phyloP scores from a whole-genome alignment of 2,113 vertebrate species.

The Ceuthmochares aereus region DNA sequence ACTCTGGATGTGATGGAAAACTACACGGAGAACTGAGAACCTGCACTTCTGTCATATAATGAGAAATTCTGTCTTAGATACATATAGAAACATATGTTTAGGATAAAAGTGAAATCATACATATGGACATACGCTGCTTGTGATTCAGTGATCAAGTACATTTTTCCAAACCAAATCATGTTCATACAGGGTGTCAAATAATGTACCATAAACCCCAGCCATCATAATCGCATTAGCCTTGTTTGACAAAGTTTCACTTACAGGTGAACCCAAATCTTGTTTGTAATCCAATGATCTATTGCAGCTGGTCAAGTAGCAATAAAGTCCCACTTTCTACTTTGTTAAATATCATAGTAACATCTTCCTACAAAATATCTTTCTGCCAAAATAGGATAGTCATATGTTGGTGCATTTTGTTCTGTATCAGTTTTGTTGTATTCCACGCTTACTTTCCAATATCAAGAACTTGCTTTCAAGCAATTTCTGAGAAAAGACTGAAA shows the following conservation, averaged over 20 bases:
- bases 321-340: neutral
- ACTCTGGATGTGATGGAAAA: neutral
- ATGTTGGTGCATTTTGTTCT: neutral
- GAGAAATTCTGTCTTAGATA: neutral
- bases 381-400: neutral
- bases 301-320: neutral
- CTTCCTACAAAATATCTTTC: slow-evolving; percentile 25
- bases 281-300: neutral
- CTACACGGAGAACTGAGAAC: neutral
- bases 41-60: neutral
- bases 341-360: slow-evolving; percentile 42
- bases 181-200: neutral
- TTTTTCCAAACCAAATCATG: neutral
- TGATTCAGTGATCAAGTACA: neutral
- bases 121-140: fast-evolving
- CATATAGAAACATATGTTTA: neutral
- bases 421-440: neutral
- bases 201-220: neutral
- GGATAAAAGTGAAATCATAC: neutral
- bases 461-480: neutral
- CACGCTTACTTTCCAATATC: neutral
- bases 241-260: neutral
- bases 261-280: neutral
- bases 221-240: neutral
- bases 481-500: neutral